phyloP scores from a whole-genome alignment of 2,888 invertebrate genomes.

The Yponomeuta plumbellus region DNA sequence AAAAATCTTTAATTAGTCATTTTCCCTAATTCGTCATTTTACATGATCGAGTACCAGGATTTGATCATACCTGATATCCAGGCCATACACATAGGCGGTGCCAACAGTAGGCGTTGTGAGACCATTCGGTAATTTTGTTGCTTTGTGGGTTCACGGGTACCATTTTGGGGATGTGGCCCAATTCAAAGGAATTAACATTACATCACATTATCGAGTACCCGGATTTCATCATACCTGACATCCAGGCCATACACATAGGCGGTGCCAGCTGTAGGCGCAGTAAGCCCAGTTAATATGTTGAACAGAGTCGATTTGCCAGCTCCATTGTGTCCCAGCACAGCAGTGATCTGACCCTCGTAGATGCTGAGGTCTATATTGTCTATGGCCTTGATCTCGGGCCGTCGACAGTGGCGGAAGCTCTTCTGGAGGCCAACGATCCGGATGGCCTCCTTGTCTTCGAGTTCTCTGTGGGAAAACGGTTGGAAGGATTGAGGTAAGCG shows the following conservation, averaged over 20 bases:
- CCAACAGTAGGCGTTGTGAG: too few relatives aligned
- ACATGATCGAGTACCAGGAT: background rate
- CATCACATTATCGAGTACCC: background rate
- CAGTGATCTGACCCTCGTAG: conserved; percentile 91
- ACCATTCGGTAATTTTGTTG: too few relatives aligned
- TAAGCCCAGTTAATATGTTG: conserved; percentile 89
- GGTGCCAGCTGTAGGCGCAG: conserved; percentile 83
- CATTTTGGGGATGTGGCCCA: too few relatives aligned
- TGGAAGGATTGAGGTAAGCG: background rate
- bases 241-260: conserved; percentile 86
- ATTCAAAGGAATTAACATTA: too few relatives aligned
- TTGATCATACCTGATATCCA: conserved; percentile 46
- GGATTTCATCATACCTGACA: conserved; percentile 59
- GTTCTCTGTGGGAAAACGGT: conserved; percentile 58
- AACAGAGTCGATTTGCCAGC: conserved; percentile 92
- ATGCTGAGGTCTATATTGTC: conserved; percentile 88
- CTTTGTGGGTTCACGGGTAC: background rate
- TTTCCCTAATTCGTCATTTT: too few relatives aligned
- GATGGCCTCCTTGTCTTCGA: conserved; percentile 85
- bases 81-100: too few relatives aligned
- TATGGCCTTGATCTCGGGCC: conserved; percentile 82
- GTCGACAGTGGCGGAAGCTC: conserved; percentile 81
- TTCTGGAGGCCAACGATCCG: conserved; percentile 84
- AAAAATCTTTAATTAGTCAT: too few relatives aligned
- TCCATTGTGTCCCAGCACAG: conserved; percentile 90